Base-by-base conservation (phyloP, 2,113 vertebrate genomes). In the Mystacornis crossleyi region DNA sequence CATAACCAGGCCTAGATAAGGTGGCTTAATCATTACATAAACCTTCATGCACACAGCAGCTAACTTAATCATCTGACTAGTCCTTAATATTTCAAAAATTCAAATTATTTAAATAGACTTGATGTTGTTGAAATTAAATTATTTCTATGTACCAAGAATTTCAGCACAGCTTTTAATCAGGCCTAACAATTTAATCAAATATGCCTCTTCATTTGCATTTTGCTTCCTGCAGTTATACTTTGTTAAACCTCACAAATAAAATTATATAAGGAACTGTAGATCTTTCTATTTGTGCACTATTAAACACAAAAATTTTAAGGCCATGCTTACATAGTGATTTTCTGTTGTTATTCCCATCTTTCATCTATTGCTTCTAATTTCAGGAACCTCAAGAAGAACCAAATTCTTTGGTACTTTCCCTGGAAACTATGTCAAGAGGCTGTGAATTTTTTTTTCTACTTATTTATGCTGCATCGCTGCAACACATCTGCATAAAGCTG, bases 361-460 rank as follows among this genome's bases (percentile, higher is more conserved):
- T 97, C 96, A 97, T 91, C 69, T 97, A 70, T 96, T 96, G 94
- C 97, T 98, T 98, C 94, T 98, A 70, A 97, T 98, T 98, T 88
- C 98, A 99, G 99, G 99, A 97, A 99, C 99, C 62, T 99, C 99
- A 20, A 99, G 99, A 97, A 99, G 99, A 99, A 99, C 98, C 97
- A 99, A 99, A 98, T 98, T 99, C 97, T 99, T 99, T 97, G 99
- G 99, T 98, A 99, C 99, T 97, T 99, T 99, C 98, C 99, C 99
- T 55, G 99, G 99, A 98, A 99, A 99, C 98, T 99, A 99, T 82
- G 99, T 99, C 95, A 99, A 99, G 98, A 99, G 98, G 97, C 98
- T 99, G 98, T 99, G 99, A 99, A 91, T 90, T 73, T 96, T 89
- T 88, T 93, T 96, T 96, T 29, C 97, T 98, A 97, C 97, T 97